These are phyloP conservation scores for Drosophila tristis DNA, from an alignment of 1,140 invertebrate genomes.

Conservation along the genomic window DNA sequence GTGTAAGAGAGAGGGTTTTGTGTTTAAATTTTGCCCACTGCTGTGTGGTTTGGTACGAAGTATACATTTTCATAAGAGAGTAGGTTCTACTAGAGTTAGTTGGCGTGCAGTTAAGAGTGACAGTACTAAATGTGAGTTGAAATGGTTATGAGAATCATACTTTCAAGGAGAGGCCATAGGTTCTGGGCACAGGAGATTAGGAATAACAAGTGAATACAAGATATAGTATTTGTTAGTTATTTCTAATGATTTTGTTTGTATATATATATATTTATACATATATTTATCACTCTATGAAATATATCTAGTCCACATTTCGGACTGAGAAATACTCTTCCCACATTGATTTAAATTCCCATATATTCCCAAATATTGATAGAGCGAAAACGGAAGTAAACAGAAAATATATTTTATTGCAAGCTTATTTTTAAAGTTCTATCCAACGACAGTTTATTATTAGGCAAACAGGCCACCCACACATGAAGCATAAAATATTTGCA, in stretches of 20 bases:
- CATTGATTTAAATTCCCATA: slow-evolving; percentile 35
- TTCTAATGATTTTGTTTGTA: too few species aligned
- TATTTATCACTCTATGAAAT: too few species aligned
- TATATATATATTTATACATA: too few species aligned
- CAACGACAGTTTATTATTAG: slow-evolving; percentile 35
- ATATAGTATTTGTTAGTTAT: too few species aligned
- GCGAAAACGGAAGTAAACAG: slow-evolving; percentile 1
- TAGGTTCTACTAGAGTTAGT: too few species aligned
- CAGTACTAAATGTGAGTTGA: too few species aligned
- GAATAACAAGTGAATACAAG: neutral
- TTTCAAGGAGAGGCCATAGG: too few species aligned
- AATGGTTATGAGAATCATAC: too few species aligned
- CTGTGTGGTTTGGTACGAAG: slow-evolving; percentile 32
- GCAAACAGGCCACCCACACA: slow-evolving; percentile 18
- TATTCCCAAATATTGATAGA: slow-evolving; percentile 21
- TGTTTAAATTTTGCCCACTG: slow-evolving; percentile 51
- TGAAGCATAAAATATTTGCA: slow-evolving; percentile 22
- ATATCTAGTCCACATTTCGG: neutral
- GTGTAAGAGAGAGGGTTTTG: slow-evolving; percentile 19
- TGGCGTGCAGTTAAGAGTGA: too few species aligned
- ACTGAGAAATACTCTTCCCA: too few species aligned
- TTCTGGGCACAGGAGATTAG: neutral
- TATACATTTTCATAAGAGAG: slow-evolving; percentile 29
- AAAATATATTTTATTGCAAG: slow-evolving; percentile 39
- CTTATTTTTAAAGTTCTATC: slow-evolving; percentile 25